Conservation (phyloP, 2,888 invertebrate species). For the Himalopsyche kuldschensis region DNA sequence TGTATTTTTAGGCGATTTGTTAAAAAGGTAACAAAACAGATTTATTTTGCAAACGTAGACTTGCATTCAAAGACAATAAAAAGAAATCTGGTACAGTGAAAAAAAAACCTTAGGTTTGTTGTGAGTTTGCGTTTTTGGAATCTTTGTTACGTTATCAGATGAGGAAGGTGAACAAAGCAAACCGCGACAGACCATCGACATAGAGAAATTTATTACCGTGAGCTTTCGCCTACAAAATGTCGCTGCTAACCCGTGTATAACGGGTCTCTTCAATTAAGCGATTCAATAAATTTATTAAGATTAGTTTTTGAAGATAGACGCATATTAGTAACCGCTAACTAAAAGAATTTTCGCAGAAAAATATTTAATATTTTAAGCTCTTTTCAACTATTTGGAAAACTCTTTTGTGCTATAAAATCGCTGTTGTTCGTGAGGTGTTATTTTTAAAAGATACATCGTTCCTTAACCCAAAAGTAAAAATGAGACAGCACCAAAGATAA, state of each 20-base stretch:
- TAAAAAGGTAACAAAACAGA: background rate
- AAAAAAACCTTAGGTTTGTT: background rate
- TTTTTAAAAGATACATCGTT: too few species aligned
- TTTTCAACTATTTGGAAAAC: too few species aligned
- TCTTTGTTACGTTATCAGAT: conserved; percentile 13
- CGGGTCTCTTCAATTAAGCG: background rate
- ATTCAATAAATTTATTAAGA: too few species aligned
- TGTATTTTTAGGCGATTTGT: background rate
- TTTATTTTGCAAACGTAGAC: background rate
- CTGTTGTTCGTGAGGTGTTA: too few species aligned
- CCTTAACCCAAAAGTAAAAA: too few species aligned
- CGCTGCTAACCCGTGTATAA: background rate
- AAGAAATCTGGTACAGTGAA: background rate
- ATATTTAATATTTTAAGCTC: too few species aligned
- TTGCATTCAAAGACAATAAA: background rate
- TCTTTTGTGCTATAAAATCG: too few species aligned
- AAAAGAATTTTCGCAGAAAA: too few species aligned
- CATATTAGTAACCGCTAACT: too few species aligned
- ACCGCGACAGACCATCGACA: conserved; percentile 27
- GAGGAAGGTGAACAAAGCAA: conserved; percentile 23
- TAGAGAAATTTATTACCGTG: conserved; percentile 15
- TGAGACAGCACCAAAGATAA: too few species aligned
- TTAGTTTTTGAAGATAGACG: too few species aligned
- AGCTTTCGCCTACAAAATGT: conserved; percentile 14
- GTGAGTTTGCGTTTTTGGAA: background rate